phyloP scores from a whole-genome alignment of 2,113 vertebrate genomes.

The Bos javanicus region DNA sequence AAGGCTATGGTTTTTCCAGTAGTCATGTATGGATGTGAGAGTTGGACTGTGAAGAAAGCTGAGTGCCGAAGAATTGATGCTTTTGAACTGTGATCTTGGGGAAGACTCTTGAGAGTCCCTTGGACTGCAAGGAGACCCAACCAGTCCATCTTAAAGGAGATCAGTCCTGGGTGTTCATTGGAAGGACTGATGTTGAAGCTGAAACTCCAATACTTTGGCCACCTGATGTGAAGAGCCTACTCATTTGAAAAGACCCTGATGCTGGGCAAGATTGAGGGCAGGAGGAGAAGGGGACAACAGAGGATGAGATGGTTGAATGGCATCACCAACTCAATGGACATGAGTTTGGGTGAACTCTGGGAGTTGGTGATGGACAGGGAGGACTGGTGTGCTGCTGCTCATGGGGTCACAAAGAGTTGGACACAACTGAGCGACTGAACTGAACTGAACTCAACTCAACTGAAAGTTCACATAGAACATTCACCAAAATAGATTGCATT shows the following conservation, averaged over 20 bases:
- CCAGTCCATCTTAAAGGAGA: background rate
- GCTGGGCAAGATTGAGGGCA: background rate
- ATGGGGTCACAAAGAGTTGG: background rate
- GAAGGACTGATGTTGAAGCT: background rate
- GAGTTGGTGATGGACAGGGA: background rate
- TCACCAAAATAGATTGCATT: background rate
- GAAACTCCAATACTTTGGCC: background rate
- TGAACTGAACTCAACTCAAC: background rate
- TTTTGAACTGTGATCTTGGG: background rate
- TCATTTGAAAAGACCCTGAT: background rate
- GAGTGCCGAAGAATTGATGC: background rate
- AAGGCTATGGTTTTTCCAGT: background rate
- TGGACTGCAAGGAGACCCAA: background rate
- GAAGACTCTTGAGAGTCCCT: background rate
- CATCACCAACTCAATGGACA: background rate
- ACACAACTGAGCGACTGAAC: background rate
- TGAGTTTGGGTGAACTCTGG: background rate
- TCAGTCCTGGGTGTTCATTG: background rate
- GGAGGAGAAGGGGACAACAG: background rate
- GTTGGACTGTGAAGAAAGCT: background rate
- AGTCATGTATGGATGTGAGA: background rate
- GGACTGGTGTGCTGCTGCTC: background rate
- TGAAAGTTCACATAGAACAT: background rate
- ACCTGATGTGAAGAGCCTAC: background rate
- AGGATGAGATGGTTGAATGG: background rate